Base-by-base conservation (phyloP, 2,797 vertebrate species). In the Clarias laeviceps region DNA sequence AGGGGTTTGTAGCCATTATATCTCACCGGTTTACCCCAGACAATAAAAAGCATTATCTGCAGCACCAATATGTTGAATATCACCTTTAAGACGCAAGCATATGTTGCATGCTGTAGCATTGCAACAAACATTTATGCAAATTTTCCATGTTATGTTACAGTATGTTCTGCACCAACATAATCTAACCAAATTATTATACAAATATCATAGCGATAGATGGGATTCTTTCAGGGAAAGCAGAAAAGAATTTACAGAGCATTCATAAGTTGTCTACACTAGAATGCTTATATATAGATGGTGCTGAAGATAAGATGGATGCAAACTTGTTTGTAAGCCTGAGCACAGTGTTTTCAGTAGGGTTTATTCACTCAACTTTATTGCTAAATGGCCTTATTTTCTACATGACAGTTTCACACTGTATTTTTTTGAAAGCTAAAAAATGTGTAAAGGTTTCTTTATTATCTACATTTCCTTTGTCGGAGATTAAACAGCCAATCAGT, bases 401-500 rank as follows among this genome's bases (percentile, higher is more conserved):
- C 32, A 78, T 78, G 29, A 78, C 12, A 78, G 59, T 37, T 78
- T 20, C 45, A 77, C 54, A 24, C 9, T 61, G 27, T 56, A 37
- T 32, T 34, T 14, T n/a, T 65, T 66, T 6, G 2, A 32, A 78
- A 78, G 5, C 20, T 61, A 78, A 78, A 37, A 32, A 61, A 34
- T 34, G 32, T 78, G 56, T 37, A 37, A 78, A 37, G 37, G 56
- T 61, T 78, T 54, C 70, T 78, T 78, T 78, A 24, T 78, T 61
- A 24, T 59, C 72, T 78, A 73, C 82, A 66, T 89, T 85, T 85
- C 82, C 85, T 82, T 84, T 83, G 84, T 69, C 2, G 18, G 72
- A 85, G 69, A 59, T 34, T 79, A 73, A 88, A 59, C 45, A 70
- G 86, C 84, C 87, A 84, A 87, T 88, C 84, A 80, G 66, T 77